Percentiles rank a stretch among this genome's conserved stretches.
phyloP scores from a whole-genome alignment of 2,797 vertebrate species.

The Liasis olivaceus region DNA sequence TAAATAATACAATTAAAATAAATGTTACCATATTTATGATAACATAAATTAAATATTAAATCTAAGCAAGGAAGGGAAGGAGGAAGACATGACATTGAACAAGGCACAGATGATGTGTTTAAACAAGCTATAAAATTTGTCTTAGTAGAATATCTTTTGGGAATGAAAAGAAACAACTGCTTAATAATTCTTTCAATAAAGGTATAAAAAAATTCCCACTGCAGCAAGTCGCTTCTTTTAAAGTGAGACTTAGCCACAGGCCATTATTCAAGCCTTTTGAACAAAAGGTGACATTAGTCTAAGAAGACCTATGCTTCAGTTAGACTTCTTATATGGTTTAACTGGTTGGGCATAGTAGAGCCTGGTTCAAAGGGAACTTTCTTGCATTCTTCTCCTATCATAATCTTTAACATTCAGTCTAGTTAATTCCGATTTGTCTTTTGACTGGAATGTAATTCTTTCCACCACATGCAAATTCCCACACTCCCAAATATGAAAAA shows the following conservation, averaged over 20 bases:
- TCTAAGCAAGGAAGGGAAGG: background rate
- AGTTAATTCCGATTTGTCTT: background rate
- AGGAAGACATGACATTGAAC: background rate
- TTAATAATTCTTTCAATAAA: background rate
- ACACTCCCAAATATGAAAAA: background rate
- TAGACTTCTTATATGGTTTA: no score
- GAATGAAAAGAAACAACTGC: background rate
- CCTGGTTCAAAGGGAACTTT: no score
- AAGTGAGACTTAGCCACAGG: no score
- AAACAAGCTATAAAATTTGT: background rate
- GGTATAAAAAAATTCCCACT: background rate
- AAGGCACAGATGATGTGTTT: background rate
- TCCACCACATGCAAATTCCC: background rate
- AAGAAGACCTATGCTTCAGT: background rate
- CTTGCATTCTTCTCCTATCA: no score
- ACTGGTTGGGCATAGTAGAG: no score
- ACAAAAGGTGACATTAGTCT: background rate
- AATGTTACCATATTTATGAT: no score
- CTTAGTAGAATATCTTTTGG: background rate
- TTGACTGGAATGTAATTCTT: background rate
- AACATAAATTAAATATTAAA: constrained; percentile 20
- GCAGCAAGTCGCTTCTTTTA: background rate
- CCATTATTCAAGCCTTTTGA: background rate
- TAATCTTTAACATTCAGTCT: background rate
- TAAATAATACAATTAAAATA: no score